Conservation (phyloP, 2,888 invertebrate genomes). For the Quadriops clusia region DNA sequence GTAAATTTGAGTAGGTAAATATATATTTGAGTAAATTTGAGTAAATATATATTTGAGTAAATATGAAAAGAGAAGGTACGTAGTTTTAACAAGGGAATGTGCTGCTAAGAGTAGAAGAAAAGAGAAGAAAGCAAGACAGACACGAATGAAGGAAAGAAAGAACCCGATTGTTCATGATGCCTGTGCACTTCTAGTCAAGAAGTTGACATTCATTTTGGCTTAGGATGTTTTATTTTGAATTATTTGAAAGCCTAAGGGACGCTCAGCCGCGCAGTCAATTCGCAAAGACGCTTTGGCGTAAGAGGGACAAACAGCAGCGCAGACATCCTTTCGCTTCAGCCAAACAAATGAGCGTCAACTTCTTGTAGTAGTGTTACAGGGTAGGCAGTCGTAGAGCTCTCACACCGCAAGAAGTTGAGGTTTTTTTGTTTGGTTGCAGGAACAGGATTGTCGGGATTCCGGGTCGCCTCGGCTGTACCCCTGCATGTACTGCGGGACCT, state of each 20-base stretch:
- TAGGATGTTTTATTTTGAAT: conserved; percentile 58
- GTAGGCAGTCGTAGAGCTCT: conserved; percentile 20
- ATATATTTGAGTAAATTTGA: too few species aligned
- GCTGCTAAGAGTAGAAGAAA: conserved; percentile 12
- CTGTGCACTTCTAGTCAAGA: conserved; percentile 61
- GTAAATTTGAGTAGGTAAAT: too few species aligned
- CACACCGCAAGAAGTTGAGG: conserved; percentile 81
- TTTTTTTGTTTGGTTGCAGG: conserved; percentile 81
- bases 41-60: background rate
- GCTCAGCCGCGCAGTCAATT: conserved; percentile 23
- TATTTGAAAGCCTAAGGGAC: conserved; percentile 12
- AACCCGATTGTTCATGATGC: conserved; percentile 1
- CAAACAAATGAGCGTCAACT: conserved; percentile 83
- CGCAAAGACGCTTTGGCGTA: conserved; percentile 17
- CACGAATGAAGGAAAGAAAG: too few species aligned
- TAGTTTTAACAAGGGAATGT: conserved; percentile 4
- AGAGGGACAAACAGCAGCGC: conserved; percentile 21
- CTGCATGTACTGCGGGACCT: conserved; percentile 83
- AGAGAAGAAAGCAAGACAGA: too few species aligned
- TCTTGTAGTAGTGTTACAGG: conserved; percentile 45
- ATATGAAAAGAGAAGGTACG: background rate
- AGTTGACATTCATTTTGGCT: conserved; percentile 92
- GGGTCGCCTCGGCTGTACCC: conserved; percentile 53
- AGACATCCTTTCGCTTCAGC: conserved; percentile 36
- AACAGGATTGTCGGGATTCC: conserved; percentile 55